Evolutionary conservation across 2,113 vertebrate species (phyloP).

Genomic region (Lycaon pictus): DNA sequence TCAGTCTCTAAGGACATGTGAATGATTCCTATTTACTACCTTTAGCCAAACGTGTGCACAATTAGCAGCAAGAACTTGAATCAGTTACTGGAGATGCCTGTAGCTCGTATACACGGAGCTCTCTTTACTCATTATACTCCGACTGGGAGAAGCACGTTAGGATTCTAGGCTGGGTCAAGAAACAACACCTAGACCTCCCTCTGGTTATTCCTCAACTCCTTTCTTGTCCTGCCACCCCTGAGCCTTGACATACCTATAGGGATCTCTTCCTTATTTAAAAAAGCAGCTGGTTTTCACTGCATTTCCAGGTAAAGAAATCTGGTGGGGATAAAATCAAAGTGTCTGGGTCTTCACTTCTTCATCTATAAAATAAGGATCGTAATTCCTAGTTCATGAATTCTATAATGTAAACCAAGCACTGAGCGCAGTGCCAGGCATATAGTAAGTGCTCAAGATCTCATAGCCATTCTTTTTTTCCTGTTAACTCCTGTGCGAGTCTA

Average conservation of each 20-base stretch:
- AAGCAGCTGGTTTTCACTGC: neutral
- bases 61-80: slow-evolving; percentile 84
- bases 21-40: slow-evolving; percentile 87
- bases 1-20: slow-evolving; percentile 82
- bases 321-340: neutral
- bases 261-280: slow-evolving; percentile 1
- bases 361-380: neutral
- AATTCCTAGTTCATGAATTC: neutral
- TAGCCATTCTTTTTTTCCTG: neutral
- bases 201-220: neutral
- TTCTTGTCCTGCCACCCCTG: neutral
- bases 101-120: slow-evolving; percentile 63
- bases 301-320: slow-evolving; percentile 1
- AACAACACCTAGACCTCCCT: neutral
- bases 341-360: neutral
- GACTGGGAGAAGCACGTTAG: slow-evolving; percentile 52
- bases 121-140: neutral
- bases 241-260: neutral
- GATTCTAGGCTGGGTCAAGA: slow-evolving; percentile 52
- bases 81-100: slow-evolving; percentile 69
- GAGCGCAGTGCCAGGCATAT: neutral
- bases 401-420: neutral
- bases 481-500: neutral
- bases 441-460: neutral
- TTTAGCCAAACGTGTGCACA: slow-evolving; percentile 86